These are phyloP conservation scores for Asarcornis scutulata DNA, from an alignment of 2,113 vertebrate genomes.

Conservation along the genomic window DNA sequence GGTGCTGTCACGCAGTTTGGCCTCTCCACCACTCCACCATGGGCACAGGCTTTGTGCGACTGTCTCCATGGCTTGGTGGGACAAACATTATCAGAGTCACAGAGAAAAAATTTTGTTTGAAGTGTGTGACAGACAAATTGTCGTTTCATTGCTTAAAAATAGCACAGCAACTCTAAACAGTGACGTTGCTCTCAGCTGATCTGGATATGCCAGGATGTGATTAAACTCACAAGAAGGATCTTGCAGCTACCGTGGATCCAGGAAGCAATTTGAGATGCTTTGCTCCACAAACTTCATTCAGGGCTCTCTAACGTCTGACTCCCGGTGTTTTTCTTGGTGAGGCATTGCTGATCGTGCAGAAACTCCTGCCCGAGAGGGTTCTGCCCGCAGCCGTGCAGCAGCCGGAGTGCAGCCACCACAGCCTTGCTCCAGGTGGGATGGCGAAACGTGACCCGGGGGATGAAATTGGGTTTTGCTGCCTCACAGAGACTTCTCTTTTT, in stretches of 20 bases:
- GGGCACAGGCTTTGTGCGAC: fast-evolving
- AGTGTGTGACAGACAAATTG: background rate
- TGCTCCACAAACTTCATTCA: background rate
- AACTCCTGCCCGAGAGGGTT: background rate
- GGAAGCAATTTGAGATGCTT: background rate
- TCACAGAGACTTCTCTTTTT: background rate
- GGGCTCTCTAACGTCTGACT: background rate
- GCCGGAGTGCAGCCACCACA: fast-evolving
- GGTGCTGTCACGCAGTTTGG: background rate
- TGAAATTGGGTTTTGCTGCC: background rate
- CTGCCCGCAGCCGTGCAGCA: background rate
- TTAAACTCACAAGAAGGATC: background rate
- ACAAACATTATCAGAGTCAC: background rate
- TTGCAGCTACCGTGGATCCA: background rate
- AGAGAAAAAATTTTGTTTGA: background rate
- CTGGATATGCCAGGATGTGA: background rate
- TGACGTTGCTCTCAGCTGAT: background rate
- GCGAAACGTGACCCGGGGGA: fast-evolving
- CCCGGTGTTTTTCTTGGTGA: fast-evolving
- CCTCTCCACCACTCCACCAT: fast-evolving
- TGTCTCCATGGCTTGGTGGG: background rate
- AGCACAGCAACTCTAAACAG: background rate
- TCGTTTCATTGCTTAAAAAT: background rate
- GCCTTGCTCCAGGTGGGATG: background rate
- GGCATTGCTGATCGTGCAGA: background rate